These are phyloP conservation scores for Drosophila ogumai DNA, from an alignment of 1,140 invertebrate species.

Conservation along the genomic window DNA sequence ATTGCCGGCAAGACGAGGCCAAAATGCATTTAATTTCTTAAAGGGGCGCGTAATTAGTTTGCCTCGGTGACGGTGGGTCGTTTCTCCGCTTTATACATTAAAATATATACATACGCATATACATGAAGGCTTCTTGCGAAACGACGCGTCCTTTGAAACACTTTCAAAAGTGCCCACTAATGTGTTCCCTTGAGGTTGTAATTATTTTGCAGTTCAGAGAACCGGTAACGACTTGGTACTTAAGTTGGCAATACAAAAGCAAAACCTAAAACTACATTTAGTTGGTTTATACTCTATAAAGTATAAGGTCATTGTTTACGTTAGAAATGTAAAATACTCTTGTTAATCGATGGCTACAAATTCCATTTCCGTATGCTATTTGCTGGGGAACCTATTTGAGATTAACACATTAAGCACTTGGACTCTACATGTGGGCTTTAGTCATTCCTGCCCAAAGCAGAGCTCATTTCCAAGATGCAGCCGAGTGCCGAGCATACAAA, in stretches of 20 bases:
- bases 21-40: conserved; percentile 82
- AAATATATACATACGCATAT: conserved; percentile 1
- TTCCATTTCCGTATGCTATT: conserved; percentile 4
- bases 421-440: conserved; percentile 55
- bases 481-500: conserved; percentile 36
- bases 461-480: conserved; percentile 45
- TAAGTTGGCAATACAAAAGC: not conserved
- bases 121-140: conserved; percentile 31
- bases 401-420: conserved; percentile 33
- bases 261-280: not conserved
- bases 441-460: conserved; percentile 36
- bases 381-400: not conserved
- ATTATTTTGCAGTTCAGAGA: conserved; percentile 43
- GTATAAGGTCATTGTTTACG: too few relatives aligned
- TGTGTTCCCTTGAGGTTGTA: conserved; percentile 68
- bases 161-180: conserved; percentile 57
- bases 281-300: too few relatives aligned
- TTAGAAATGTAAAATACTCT: not conserved
- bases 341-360: not conserved
- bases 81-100: conserved; percentile 3
- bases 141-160: conserved; percentile 26
- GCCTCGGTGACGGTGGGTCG: conserved; percentile 44
- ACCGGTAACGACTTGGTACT: conserved; percentile 6
- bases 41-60: conserved; percentile 79
- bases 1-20: conserved; percentile 66